A percentile compares a stretch with the other conserved stretches of the same genome.
Evolutionary conservation across 2,113 vertebrate genomes (phyloP).

Genomic region (Peromyscus californicus): DNA sequence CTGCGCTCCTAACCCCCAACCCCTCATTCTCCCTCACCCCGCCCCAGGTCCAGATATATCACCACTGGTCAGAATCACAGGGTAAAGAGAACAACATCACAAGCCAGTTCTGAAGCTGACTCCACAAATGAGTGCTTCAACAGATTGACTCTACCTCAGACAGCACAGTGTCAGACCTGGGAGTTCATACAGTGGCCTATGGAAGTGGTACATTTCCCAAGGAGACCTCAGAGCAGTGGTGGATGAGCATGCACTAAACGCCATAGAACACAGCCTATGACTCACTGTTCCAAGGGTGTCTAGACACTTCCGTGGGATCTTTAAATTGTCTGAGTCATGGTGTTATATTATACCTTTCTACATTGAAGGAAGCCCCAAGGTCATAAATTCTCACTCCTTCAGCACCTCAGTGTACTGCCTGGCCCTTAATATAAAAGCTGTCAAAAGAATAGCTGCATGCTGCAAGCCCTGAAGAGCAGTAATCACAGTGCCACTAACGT

Average conservation of each 20-base stretch:
- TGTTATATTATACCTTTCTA: background rate
- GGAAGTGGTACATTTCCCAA: background rate
- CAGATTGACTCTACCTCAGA: background rate
- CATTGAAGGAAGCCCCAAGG: background rate
- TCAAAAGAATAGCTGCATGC: background rate
- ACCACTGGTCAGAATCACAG: background rate
- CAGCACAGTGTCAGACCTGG: background rate
- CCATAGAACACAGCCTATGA: background rate
- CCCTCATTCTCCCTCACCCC: background rate
- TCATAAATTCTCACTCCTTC: background rate
- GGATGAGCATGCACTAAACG: fast-evolving
- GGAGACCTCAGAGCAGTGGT: background rate
- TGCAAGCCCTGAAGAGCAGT: background rate
- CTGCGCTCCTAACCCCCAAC: too few relatives aligned
- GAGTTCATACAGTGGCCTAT: fast-evolving
- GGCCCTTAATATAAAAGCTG: background rate
- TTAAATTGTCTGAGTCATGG: slow-evolving; percentile 38
- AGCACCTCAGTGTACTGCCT: background rate
- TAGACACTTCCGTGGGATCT: slow-evolving; percentile 33
- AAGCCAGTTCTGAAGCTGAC: background rate
- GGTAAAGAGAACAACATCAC: background rate
- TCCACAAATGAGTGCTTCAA: fast-evolving
- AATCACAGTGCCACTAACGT: background rate
- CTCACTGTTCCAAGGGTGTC: background rate
- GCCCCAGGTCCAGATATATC: background rate